Conservation (phyloP, 2,888 invertebrate genomes). For the Phalangium opilio region DNA sequence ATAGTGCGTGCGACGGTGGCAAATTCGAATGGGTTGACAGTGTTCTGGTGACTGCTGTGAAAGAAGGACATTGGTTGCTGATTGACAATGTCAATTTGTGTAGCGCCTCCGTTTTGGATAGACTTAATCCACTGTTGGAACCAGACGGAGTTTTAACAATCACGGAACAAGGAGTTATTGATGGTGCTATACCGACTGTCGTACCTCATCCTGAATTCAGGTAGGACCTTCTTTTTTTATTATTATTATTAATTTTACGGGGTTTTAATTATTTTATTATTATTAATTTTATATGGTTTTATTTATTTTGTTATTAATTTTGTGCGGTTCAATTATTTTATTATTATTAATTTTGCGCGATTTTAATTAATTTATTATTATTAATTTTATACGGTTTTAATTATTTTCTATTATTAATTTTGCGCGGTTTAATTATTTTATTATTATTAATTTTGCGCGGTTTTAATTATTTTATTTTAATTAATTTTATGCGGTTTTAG, state of each 20-base stretch:
- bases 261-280: too few relatives aligned
- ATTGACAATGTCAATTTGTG: constrained; percentile 90
- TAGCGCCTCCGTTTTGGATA: constrained; percentile 88
- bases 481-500: too few relatives aligned
- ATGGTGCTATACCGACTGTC: constrained; percentile 54
- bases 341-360: too few relatives aligned
- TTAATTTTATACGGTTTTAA: too few relatives aligned
- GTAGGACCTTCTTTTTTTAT: constrained; percentile 26
- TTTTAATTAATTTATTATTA: too few relatives aligned
- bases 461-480: neutral
- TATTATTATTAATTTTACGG: too few relatives aligned
- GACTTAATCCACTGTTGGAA: constrained; percentile 88
- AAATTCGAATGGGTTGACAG: constrained; percentile 89
- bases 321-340: too few relatives aligned
- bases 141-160: constrained; percentile 74
- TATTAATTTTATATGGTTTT: too few relatives aligned
- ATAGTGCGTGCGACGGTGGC: constrained; percentile 36
- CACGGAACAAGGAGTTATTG: constrained; percentile 71
- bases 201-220: constrained; percentile 72
- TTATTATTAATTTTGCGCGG: constrained; percentile 7
- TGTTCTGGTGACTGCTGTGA: constrained; percentile 63
- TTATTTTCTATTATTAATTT: too few relatives aligned
- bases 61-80: constrained; percentile 65
- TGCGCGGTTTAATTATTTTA: neutral
- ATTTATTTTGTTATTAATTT: too few relatives aligned